Percentiles rank a stretch among this genome's conserved stretches.
These are phyloP conservation scores for Aradus depressus DNA, from an alignment of 2,888 invertebrate genomes.

Conservation along the genomic window DNA sequence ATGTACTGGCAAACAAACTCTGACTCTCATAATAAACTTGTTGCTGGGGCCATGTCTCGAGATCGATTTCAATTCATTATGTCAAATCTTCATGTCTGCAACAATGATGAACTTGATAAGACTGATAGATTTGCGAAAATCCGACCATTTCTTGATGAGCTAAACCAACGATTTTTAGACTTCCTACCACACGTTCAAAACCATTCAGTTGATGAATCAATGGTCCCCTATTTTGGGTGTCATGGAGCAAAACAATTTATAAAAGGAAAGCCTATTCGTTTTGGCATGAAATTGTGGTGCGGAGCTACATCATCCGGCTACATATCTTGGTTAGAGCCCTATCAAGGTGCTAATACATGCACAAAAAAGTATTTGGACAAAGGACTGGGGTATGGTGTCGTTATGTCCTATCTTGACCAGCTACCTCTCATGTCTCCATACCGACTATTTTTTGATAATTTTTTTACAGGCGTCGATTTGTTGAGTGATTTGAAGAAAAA, in stretches of 20 bases:
- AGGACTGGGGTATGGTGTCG: too few relatives aligned
- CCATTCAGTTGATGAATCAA: slow-evolving; percentile 7
- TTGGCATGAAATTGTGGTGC: too few relatives aligned
- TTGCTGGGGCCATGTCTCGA: slow-evolving; percentile 4
- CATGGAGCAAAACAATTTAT: slow-evolving; percentile 11
- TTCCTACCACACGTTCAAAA: background rate
- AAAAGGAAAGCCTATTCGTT: too few relatives aligned
- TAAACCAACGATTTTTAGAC: slow-evolving; percentile 1
- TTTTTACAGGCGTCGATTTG: too few relatives aligned
- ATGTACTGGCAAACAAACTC: slow-evolving; percentile 14
- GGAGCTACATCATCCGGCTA: too few relatives aligned
- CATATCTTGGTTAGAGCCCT: too few relatives aligned
- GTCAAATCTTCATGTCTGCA: slow-evolving; percentile 9
- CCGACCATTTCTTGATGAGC: background rate
- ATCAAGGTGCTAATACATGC: too few relatives aligned
- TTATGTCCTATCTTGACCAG: slow-evolving; percentile 5
- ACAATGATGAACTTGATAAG: too few relatives aligned
- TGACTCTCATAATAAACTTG: slow-evolving; percentile 10
- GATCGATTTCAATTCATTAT: slow-evolving; percentile 10
- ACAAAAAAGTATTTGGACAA: too few relatives aligned
- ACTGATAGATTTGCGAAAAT: slow-evolving; percentile 7
- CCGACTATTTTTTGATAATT: slow-evolving; percentile 2
- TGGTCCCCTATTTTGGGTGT: slow-evolving; percentile 8
- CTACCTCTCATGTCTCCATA: background rate
- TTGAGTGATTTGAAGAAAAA: too few relatives aligned